A percentile compares a stretch with the other conserved stretches of the same genome.
Evolutionary conservation across 2,888 invertebrate genomes (phyloP).

Genomic region (Microctonus brassicae): DNA sequence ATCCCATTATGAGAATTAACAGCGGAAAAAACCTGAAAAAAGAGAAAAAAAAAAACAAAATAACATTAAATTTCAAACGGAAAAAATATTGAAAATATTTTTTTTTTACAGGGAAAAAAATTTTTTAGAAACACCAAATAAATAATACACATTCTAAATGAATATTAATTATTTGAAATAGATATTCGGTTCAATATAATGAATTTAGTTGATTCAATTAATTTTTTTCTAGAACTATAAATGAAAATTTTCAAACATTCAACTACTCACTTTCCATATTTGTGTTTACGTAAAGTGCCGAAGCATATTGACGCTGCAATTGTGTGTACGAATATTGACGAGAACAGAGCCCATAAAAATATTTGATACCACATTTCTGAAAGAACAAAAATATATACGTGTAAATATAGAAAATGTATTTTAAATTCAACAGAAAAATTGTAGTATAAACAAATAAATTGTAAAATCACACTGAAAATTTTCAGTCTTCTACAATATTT

Average conservation of each 20-base stretch:
- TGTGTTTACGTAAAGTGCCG: slow-evolving; percentile 91
- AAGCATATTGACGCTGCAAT: slow-evolving; percentile 93
- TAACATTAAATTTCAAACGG: too few relatives aligned
- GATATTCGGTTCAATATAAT: too few relatives aligned
- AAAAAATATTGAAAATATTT: too few relatives aligned
- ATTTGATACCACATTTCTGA: slow-evolving; percentile 98
- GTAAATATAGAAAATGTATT: background rate
- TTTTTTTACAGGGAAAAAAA: too few relatives aligned
- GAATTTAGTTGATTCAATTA: too few relatives aligned
- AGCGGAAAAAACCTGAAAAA: slow-evolving; percentile 87
- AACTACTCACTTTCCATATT: slow-evolving; percentile 79
- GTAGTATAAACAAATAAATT: background rate
- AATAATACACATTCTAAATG: too few relatives aligned
- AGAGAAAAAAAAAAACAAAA: slow-evolving; percentile 2
- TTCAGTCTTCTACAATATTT: too few relatives aligned
- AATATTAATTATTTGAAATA: too few relatives aligned
- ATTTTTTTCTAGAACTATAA: background rate
- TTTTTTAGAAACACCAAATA: too few relatives aligned
- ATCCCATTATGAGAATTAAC: slow-evolving; percentile 89
- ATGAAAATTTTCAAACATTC: background rate
- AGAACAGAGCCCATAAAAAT: slow-evolving; percentile 95
- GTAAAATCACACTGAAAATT: too few relatives aligned
- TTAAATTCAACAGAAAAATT: slow-evolving; percentile 11
- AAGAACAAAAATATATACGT: slow-evolving; percentile 67
- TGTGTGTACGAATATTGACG: slow-evolving; percentile 92